Conservation (phyloP, 2,888 invertebrate species). For the Cremastobaeus sp. region DNA sequence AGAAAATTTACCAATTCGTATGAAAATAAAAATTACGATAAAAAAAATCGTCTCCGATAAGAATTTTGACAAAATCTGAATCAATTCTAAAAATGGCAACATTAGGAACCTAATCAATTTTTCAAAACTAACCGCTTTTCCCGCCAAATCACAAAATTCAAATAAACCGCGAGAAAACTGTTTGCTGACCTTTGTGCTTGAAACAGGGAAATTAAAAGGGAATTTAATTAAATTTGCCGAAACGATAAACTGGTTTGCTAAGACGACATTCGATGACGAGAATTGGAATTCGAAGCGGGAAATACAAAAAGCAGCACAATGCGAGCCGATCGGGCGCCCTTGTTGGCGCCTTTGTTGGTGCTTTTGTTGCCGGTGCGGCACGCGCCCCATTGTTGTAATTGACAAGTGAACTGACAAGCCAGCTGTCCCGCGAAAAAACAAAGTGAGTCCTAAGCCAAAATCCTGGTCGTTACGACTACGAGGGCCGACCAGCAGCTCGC, state of each 20-base stretch:
- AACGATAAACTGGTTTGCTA: background rate
- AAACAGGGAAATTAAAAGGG: background rate
- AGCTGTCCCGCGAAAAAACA: slow-evolving; percentile 54
- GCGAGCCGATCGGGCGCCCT: slow-evolving; percentile 24
- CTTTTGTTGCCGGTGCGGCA: slow-evolving; percentile 46
- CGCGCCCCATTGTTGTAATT: slow-evolving; percentile 54
- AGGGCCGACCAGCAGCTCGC: background rate
- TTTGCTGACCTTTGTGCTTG: too few species aligned
- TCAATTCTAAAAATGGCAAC: too few species aligned
- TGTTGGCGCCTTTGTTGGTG: slow-evolving; percentile 37
- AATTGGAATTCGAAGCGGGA: slow-evolving; percentile 5
- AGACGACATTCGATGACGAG: slow-evolving; percentile 1
- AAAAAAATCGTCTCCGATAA: too few species aligned
- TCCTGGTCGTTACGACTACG: slow-evolving; percentile 37
- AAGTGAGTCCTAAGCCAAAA: slow-evolving; percentile 41
- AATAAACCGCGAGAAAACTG: too few species aligned
- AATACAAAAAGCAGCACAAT: slow-evolving; percentile 18
- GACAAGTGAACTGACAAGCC: slow-evolving; percentile 56
- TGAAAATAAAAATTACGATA: too few species aligned
- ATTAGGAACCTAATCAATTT: too few species aligned
- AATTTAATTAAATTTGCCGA: background rate
- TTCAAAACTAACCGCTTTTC: too few species aligned
- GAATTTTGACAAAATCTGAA: too few species aligned
- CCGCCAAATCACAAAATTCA: too few species aligned
- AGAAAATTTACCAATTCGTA: too few species aligned